These are phyloP conservation scores for Chloropsis hardwickii DNA, from an alignment of 2,113 vertebrate genomes.

Conservation along the genomic window DNA sequence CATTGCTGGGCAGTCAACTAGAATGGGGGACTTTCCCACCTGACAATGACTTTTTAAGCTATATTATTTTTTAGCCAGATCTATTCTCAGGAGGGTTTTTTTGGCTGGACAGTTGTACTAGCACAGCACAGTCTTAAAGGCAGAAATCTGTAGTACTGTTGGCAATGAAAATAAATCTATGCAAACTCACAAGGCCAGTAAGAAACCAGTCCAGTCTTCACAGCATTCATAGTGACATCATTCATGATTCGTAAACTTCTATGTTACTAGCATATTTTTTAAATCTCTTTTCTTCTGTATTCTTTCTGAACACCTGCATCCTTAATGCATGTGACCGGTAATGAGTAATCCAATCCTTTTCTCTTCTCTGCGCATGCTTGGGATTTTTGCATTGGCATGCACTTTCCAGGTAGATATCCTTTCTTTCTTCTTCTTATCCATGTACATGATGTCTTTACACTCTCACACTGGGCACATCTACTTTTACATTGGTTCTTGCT, in stretches of 20 bases:
- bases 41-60: neutral
- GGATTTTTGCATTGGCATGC: neutral
- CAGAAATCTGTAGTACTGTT: neutral
- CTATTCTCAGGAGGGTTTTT: neutral
- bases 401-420: neutral
- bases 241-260: neutral
- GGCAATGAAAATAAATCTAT: neutral
- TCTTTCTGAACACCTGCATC: neutral
- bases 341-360: neutral
- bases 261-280: neutral
- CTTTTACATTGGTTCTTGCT: neutral
- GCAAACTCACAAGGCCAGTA: neutral
- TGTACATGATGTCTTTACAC: neutral
- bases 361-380: neutral
- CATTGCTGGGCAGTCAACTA: neutral
- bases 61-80: neutral
- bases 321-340: neutral
- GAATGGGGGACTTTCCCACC: neutral
- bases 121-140: neutral
- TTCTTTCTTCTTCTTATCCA: neutral
- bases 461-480: neutral
- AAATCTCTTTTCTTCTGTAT: neutral
- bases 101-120: neutral
- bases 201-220: neutral
- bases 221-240: neutral